Conservation (phyloP, 1,140 invertebrate genomes). For the Macrosteles quadrilineatus region DNA sequence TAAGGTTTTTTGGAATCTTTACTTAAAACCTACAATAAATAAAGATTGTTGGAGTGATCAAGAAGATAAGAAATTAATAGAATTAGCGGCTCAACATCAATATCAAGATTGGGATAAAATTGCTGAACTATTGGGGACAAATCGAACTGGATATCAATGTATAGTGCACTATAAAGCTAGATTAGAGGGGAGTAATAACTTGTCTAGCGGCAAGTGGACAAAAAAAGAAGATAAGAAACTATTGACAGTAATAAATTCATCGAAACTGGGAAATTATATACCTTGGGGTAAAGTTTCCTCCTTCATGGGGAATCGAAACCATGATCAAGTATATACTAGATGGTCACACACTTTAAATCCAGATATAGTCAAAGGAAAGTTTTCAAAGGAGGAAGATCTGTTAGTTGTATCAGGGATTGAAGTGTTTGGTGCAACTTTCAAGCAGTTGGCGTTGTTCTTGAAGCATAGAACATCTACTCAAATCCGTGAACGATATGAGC, state of each 20-base stretch:
- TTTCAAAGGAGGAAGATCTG: slow-evolving; percentile 28
- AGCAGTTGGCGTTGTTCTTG: background rate
- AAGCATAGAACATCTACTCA: slow-evolving; percentile 23
- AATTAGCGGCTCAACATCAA: slow-evolving; percentile 52
- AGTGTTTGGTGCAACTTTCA: background rate
- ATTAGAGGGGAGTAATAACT: slow-evolving; percentile 43
- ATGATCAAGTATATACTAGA: slow-evolving; percentile 63
- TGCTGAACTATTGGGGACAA: slow-evolving; percentile 56
- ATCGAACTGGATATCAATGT: slow-evolving; percentile 64
- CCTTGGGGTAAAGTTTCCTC: slow-evolving; percentile 63
- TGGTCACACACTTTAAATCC: slow-evolving; percentile 40
- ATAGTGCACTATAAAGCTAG: slow-evolving; percentile 62
- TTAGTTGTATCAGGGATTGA: slow-evolving; percentile 7
- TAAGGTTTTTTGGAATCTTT: slow-evolving; percentile 65
- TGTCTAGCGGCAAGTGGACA: slow-evolving; percentile 55
- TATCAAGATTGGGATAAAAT: slow-evolving; percentile 66
- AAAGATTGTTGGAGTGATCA: slow-evolving; percentile 58
- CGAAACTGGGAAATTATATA: slow-evolving; percentile 60
- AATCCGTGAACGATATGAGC: slow-evolving; percentile 9
- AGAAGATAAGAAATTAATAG: slow-evolving; percentile 58
- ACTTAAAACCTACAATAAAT: slow-evolving; percentile 64
- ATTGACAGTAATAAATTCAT: slow-evolving; percentile 54
- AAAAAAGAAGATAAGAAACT: slow-evolving; percentile 61
- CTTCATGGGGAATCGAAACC: slow-evolving; percentile 60
- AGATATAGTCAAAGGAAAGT: slow-evolving; percentile 16